A percentile compares a stretch with the other conserved stretches of the same genome.
Conservation (phyloP, 2,888 invertebrate species). For the Tethea ocularis region DNA sequence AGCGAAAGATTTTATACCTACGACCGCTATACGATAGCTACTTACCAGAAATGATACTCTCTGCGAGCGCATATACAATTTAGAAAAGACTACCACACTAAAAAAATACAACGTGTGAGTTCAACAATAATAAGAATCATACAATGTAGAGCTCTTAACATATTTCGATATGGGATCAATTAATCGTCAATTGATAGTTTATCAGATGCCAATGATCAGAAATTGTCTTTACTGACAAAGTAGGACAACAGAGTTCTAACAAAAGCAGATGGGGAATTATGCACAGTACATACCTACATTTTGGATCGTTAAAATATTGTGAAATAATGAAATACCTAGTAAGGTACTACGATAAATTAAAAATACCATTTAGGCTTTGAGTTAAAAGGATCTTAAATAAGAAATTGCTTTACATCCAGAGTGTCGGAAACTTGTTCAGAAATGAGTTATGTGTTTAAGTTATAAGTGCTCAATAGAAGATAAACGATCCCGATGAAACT, state of each 20-base stretch:
- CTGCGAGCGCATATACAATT: no score
- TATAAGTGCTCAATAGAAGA: background rate
- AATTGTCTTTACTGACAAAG: background rate
- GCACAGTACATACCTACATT: no score
- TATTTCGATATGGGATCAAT: slow-evolving; percentile 1
- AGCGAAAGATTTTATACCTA: no score
- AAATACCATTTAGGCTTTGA: no score
- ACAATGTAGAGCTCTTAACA: background rate
- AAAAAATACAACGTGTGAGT: background rate
- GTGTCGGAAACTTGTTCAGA: background rate
- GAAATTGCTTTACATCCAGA: background rate
- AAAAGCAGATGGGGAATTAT: background rate
- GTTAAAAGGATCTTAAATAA: background rate
- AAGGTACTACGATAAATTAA: no score
- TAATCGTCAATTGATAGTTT: background rate
- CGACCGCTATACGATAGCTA: no score
- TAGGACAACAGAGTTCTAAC: background rate
- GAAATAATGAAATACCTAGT: no score
- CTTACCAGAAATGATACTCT: no score
- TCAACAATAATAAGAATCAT: background rate
- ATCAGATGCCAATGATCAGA: background rate
- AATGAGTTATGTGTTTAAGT: background rate
- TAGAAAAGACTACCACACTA: no score
- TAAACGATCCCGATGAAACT: background rate
- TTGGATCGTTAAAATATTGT: background rate